These are phyloP conservation scores for Halictus quadricinctus DNA, from an alignment of 2,888 invertebrate species.

Conservation along the genomic window DNA sequence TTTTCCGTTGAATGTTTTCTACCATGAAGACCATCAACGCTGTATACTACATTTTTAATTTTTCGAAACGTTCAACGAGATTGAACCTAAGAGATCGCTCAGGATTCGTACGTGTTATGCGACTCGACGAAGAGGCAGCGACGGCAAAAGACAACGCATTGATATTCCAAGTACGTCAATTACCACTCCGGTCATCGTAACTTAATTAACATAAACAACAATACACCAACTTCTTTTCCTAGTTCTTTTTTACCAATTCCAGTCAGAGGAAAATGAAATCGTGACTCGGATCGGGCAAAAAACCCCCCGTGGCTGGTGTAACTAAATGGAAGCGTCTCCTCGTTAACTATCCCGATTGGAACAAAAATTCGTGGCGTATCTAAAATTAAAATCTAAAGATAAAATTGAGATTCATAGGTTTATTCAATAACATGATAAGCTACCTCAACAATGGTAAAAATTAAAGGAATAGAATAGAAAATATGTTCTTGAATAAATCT, in stretches of 20 bases:
- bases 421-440: too few relatives aligned
- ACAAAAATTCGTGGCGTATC: too few relatives aligned
- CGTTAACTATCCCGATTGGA: conserved; percentile 14
- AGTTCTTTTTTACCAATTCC: neutral
- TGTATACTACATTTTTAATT: too few relatives aligned
- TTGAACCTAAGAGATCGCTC: conserved; percentile 21
- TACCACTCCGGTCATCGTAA: conserved; percentile 7
- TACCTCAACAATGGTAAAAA: neutral
- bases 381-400: too few relatives aligned
- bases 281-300: neutral
- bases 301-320: neutral
- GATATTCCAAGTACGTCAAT: conserved; percentile 29
- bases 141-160: conserved; percentile 16
- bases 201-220: conserved; percentile 42
- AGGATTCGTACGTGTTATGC: conserved; percentile 38
- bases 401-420: too few relatives aligned
- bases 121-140: neutral
- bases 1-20: conserved; percentile 36
- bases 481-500: too few relatives aligned
- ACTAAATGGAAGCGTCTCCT: conserved; percentile 36
- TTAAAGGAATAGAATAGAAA: too few relatives aligned
- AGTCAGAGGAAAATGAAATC: conserved; percentile 15
- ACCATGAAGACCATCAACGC: neutral
- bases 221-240: neutral
- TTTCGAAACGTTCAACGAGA: neutral